Base-by-base conservation (phyloP, 1,140 invertebrate genomes). In the Anastrepha ludens region DNA sequence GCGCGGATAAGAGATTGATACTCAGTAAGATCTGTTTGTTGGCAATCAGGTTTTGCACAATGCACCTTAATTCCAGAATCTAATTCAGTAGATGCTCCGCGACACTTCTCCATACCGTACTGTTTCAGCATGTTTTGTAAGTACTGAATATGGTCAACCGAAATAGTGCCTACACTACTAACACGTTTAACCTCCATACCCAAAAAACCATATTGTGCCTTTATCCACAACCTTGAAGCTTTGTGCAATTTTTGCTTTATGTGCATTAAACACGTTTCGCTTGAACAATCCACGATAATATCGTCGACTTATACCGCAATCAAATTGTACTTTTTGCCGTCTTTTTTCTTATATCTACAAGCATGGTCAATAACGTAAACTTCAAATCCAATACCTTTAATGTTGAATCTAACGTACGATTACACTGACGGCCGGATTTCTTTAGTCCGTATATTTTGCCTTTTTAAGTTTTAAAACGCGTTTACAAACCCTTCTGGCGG, bases 101-200 rank as follows among this genome's bases (percentile, higher is more conserved):
- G 93, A 90, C 91, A 93, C 87, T 92, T 85, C 47, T 89, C 58
- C 93, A 93, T 93, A 85, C 90, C 88, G 89, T 92, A 94, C 89
- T 89, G 89, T 78, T 90, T 88, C 17, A 93, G 86, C 44, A 94
- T 59, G 89, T 90, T 90, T 88, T 91, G 87, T 65, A 94, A 90
- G 86, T 94, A 93, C 29, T 87, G 86, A 88, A 85, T 90, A 89
- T 94, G 92, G 89, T 44, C 87, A 50, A 93, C 88, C 88, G 60
- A 85, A 50, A 92, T 89, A 44, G 85, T 70, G 59, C 90, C 88
- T 44, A 60, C 89, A 50, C 44, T 47, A 20, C 47, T 59, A n/a
- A 85, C 41, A 17, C 29, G 17, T 2, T 87, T 44, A 29, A 89
- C 47, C 29, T 86, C 41, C 64, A 87, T 87, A 59, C 89, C 89